Evolutionary conservation across 2,888 invertebrate genomes (phyloP).

Genomic region (Clostera curtula): DNA sequence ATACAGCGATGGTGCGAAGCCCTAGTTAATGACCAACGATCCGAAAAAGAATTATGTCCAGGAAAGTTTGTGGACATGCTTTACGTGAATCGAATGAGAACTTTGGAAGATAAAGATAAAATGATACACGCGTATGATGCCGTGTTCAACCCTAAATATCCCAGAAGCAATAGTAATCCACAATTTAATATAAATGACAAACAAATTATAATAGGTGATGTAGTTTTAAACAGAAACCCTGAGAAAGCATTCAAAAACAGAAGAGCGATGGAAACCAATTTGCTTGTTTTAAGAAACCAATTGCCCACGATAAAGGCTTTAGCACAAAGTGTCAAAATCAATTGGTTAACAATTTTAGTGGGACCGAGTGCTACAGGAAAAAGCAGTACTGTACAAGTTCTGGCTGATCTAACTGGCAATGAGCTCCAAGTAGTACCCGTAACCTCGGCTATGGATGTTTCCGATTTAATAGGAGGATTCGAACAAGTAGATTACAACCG

Average conservation of each 20-base stretch:
- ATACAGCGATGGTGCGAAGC: conserved; percentile 94
- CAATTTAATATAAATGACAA: conserved; percentile 75
- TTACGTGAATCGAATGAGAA: conserved; percentile 92
- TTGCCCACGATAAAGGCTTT: conserved; percentile 83
- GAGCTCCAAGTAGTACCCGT: conserved; percentile 85
- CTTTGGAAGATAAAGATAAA: conserved; percentile 81
- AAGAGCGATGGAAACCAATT: conserved; percentile 46
- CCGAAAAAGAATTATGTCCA: conserved; percentile 46
- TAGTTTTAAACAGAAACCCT: conserved; percentile 55
- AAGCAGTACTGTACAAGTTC: conserved; percentile 82
- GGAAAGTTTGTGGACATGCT: conserved; percentile 84
- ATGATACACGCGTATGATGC: conserved; percentile 72
- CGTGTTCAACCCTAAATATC: conserved; percentile 62
- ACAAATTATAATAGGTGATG: conserved; percentile 79
- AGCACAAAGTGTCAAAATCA: conserved; percentile 90
- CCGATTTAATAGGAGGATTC: conserved; percentile 96
- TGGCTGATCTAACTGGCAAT: conserved; percentile 85
- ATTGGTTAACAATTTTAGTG: conserved; percentile 94
- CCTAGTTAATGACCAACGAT: conserved; percentile 59
- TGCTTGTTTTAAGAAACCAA: conserved; percentile 74
- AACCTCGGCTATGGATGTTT: conserved; percentile 95
- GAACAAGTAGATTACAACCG: conserved; percentile 91
- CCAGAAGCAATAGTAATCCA: conserved; percentile 70
- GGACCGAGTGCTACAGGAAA: conserved; percentile 88
- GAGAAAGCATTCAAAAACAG: conserved; percentile 51